Conservation (phyloP, 30 jellyfish, hydroid and myxozoan species). For the Mastigias papua region DNA sequence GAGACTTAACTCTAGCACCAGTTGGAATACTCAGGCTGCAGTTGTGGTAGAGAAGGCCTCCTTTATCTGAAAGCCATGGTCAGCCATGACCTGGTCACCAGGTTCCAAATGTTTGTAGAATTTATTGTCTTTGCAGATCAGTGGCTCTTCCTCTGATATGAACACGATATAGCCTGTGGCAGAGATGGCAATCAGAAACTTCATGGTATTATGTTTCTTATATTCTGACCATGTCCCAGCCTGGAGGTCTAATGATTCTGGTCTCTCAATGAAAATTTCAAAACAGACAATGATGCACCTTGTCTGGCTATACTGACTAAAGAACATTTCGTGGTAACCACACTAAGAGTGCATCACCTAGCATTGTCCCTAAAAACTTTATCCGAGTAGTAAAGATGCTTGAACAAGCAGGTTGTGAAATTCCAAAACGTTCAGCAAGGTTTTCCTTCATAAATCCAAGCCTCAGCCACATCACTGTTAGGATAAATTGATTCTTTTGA, state of each 20-base stretch:
- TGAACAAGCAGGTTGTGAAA: conserved; percentile 53
- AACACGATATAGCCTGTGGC: conserved; percentile 60
- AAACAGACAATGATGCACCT: not conserved
- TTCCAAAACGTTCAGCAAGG: conserved; percentile 70
- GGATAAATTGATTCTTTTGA: conserved; percentile 44
- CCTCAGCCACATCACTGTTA: conserved; percentile 52
- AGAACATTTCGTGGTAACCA: conserved; percentile 61
- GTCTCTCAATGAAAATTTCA: conserved; percentile 50
- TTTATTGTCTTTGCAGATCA: conserved; percentile 49
- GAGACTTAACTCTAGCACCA: conserved; percentile 46
- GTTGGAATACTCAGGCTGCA: conserved; percentile 64
- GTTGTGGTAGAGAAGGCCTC: conserved; percentile 33
- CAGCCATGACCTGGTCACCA: conserved; percentile 69
- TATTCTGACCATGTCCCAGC: conserved; percentile 81
- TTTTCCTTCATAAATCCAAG: conserved; percentile 67
- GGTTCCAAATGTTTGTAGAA: conserved; percentile 44
- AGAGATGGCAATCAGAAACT: conserved; percentile 50
- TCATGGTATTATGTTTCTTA: conserved; percentile 50
- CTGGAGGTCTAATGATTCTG: conserved; percentile 51
- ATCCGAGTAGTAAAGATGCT: conserved; percentile 55
- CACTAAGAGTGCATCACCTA: conserved; percentile 60
- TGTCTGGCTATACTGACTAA: not conserved
- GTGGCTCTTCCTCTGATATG: no score
- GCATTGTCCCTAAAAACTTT: conserved; percentile 9
- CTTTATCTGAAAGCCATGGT: conserved; percentile 53